phyloP scores from a whole-genome alignment of 1,140 invertebrate genomes.

The Popillia japonica region DNA sequence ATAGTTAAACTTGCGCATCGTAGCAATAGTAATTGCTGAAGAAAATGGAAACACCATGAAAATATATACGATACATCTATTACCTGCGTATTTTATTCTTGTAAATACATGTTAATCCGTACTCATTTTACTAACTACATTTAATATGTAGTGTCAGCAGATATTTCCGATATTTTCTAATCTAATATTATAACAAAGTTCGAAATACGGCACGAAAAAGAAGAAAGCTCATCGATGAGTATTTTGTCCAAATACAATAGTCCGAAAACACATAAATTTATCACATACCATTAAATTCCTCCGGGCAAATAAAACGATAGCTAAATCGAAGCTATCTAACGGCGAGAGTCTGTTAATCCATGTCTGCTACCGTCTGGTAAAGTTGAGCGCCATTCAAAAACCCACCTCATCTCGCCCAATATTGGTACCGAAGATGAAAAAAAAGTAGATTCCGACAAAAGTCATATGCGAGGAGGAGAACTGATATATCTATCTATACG shows the following conservation, averaged over 20 bases:
- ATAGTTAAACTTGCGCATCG: no score
- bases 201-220: not conserved
- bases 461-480: slow-evolving; percentile 19
- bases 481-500: slow-evolving; percentile 18
- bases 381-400: not conserved
- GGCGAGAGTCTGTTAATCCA: not conserved
- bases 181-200: not conserved
- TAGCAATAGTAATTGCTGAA: no score
- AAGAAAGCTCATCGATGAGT: not conserved
- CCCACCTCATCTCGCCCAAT: slow-evolving; percentile 7
- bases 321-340: not conserved
- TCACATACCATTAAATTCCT: not conserved
- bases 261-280: slow-evolving; percentile 25
- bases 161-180: not conserved
- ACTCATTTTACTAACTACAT: no score
- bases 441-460: not conserved
- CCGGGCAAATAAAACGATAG: not conserved
- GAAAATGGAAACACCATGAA: no score
- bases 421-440: not conserved
- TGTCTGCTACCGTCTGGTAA: not conserved
- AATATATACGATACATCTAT: no score
- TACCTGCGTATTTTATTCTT: no score
- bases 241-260: slow-evolving; percentile 1
- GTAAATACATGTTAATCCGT: no score
- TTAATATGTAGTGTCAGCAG: no score